Evolutionary conservation across 35 echinoderm and acorn worm genomes (phyloP), one percentile per base, ranked within the genome.

Genomic region (Acanthaster planci): DNA sequence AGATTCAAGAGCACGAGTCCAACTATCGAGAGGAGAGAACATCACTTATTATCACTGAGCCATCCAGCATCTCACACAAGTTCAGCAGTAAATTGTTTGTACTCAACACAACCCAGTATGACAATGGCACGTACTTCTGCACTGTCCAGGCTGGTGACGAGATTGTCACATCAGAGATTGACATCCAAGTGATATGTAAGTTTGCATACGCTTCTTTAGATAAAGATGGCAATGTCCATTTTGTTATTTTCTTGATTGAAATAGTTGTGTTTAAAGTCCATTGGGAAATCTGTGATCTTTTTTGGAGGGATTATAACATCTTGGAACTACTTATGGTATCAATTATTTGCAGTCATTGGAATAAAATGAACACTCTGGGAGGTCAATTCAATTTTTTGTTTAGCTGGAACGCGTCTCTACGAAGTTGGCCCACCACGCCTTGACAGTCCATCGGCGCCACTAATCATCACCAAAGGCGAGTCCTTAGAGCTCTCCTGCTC

Each of bases 41-140:
- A 2, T 72, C 60, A 12, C 55, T 67, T 31, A 1, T 42, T 14
- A 75, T 55, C 35, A 50, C 16, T 2, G 83, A 75, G 57, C 40
- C 56, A 29, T 58, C 39, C 36, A 67, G 83, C 35, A 40, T 58
- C 57, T 67, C 83, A 54, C 58, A 56, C 52, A 93, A 52, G 50
- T 84, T 90, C 52, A 85, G 84, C 26, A 87, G 83, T 44, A 89
- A 57, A 18, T 80, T 89, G 9, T 37, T 56, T 77, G 87, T 94
- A 0, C 37, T 82, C 37, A 86, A 75, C 47, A 84, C 92, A 8
- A 90, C 36, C 50, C 53, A 80, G 17, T 83, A 87, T 37, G 87
- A 94, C 58, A 94, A 94, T 56, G 92, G 92, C 35, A 87, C 87
- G 6, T 94, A 94, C 80, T 54, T 86, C 31, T 94, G 92, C 38